Base-by-base conservation (phyloP, 1,140 invertebrate species). In the Drosophila leontia region DNA sequence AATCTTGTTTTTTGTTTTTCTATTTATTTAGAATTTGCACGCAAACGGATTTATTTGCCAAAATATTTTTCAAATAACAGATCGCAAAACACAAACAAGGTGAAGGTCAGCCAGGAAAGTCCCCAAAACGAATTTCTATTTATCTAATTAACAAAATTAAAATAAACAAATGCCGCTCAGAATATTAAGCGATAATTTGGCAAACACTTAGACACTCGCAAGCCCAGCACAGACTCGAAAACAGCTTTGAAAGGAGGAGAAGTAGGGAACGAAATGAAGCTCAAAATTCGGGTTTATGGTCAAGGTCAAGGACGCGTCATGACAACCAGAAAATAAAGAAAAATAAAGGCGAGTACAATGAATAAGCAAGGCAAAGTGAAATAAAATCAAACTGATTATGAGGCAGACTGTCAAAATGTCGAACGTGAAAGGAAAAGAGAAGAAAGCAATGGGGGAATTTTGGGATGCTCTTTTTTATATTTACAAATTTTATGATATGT, bases 101-200 rank as follows among this genome's bases (percentile, higher is more conserved):
- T 51, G 53, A 76, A 65, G 71, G 74, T 39, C 56, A 29, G 17
- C 17, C 26, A 48, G 50, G 48, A 53, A 56, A 68, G 67, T 70
- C 37, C 23, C 67, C 48, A 51, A 51, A 51, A 55, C 37, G 67
- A 59, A 82, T 65, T 78, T 84, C 82, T 84, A 74, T 84, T 84
- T 84, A 80, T 80, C 60, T 84, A 84, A 84, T 84, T 84, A 84
- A 84, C 81, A 61, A 82, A 78, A 79, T 86, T 78, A 85, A 85
- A 85, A 71, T 65, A 57, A 64, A 77, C 82, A 84, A 85, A 70
- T 75, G 74, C 68, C 74, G 48, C 56, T 63, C 60, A 44, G 68
- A 78, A 85, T 81, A 85, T 70, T 75, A 85, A 85, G 82, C 78
- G 61, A 81, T 85, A 75, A 79, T 82, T 85, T 64, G 19, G 75